Conservation (phyloP, 92 coral and sea anemone species). For the Nematostella vectensis region DNA sequence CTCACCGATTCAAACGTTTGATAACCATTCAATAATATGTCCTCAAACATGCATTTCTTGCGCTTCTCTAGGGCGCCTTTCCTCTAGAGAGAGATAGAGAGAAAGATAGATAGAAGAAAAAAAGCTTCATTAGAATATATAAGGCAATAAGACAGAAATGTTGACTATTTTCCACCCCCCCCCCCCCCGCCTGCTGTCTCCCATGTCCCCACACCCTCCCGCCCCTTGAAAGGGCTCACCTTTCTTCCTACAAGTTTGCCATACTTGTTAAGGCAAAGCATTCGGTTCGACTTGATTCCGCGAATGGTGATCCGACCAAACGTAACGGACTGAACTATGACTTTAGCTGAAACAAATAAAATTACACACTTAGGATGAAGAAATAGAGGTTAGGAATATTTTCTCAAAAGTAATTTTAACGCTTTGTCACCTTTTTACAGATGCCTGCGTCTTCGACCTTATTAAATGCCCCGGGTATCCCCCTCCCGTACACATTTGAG, state of each 20-base stretch:
- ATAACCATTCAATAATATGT: constrained; percentile 23
- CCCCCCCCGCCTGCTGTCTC: too few species aligned
- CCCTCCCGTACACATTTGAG: too few species aligned
- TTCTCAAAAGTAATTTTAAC: not conserved
- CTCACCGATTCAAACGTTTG: constrained; percentile 22
- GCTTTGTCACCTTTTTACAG: too few species aligned
- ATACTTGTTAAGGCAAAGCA: constrained; percentile 59
- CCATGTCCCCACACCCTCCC: too few species aligned
- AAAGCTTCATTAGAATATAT: too few species aligned
- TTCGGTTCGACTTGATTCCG: constrained; percentile 51
- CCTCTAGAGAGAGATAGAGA: not conserved
- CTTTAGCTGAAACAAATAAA: constrained; percentile 42
- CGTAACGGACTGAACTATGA: constrained; percentile 61
- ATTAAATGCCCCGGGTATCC: too few species aligned
- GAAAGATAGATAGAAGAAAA: too few species aligned
- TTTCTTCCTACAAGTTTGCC: constrained; percentile 48
- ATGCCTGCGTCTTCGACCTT: too few species aligned
- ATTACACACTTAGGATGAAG: not conserved
- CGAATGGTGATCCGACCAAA: constrained; percentile 74
- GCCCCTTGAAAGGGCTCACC: too few species aligned
- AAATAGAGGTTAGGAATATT: not conserved
- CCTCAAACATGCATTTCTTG: constrained; percentile 36
- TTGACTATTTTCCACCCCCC: too few species aligned
- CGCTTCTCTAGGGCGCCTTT: constrained; percentile 15
- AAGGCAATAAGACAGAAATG: too few species aligned